phyloP scores from a whole-genome alignment of 2,797 vertebrate genomes.

The Paedocypris micromegethes region DNA sequence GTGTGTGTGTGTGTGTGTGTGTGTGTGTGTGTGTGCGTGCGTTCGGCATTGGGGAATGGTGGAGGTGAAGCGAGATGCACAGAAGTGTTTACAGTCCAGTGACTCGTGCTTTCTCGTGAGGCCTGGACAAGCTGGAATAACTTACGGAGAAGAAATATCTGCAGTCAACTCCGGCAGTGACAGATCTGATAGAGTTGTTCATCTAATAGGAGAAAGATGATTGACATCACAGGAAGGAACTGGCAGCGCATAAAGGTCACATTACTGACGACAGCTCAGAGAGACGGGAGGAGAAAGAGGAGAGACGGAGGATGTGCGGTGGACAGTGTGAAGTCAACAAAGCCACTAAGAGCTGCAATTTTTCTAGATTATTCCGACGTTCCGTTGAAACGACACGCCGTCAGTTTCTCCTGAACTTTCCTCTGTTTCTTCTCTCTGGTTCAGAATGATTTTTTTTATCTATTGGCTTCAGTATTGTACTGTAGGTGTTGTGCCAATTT shows the following conservation, averaged over 20 bases:
- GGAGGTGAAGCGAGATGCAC: not conserved
- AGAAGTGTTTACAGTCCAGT: slow-evolving; percentile 1
- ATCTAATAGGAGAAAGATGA: slow-evolving; percentile 62
- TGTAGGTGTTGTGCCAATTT: too few species aligned
- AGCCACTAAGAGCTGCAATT: not conserved
- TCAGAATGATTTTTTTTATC: too few species aligned
- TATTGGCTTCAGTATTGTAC: too few species aligned
- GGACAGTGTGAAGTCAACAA: slow-evolving; percentile 20
- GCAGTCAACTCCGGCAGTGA: slow-evolving; percentile 44
- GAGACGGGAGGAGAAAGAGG: slow-evolving; percentile 26
- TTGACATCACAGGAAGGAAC: slow-evolving; percentile 56
- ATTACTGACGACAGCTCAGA: slow-evolving; percentile 56
- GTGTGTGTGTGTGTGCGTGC: slow-evolving; percentile 2
- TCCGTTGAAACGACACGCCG: not conserved
- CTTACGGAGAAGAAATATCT: not conserved
- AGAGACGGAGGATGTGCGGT: slow-evolving; percentile 2
- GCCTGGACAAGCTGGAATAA: not conserved
- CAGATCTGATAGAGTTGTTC: slow-evolving; percentile 61
- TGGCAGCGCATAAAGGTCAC: slow-evolving; percentile 68
- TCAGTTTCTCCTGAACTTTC: too few species aligned
- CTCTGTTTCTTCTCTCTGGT: too few species aligned
- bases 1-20: not conserved
- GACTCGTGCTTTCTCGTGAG: not conserved
- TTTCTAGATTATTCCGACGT: not conserved
- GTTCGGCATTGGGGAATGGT: not conserved